Base-by-base conservation (phyloP, 30 jellyfish, hydroid and myxozoan species). In the Nemopilema nomurai region DNA sequence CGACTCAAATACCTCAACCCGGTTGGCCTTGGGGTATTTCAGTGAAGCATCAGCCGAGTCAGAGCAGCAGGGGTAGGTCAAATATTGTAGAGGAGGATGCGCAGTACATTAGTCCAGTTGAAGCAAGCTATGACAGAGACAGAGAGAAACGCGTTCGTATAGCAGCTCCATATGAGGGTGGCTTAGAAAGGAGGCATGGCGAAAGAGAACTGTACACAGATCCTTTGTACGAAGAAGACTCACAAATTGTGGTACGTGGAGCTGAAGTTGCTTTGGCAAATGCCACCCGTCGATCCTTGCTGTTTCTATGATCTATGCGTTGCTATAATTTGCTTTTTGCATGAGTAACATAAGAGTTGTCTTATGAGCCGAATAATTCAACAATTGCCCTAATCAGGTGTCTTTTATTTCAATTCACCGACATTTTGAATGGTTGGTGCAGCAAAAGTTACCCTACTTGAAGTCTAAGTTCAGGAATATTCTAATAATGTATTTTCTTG, bases 191-290 rank as follows among this genome's bases (percentile, higher is more conserved):
- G 1, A 29, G 51, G 8, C 77, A 32, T 51, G 64, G 62, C 27
- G 52, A 32, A 24, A 28, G 24, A 51, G 62, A 77, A 24, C n/a
- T 76, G 80, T 25, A 27, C 18, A 71, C 81, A 6, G 62, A 50
- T 22, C 50, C 49, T 9, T 9, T 23, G 17, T 83, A 71, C 75
- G 91, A 70, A 62, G 85, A 71, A 13, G 82, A 76, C 22, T 75
- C 91, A 20, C 62, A 62, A 51, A 83, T 83, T 18, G 91, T 83
- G 62, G 91, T 83, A 71, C 51, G 91, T 62, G 8, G 23, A 67
- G 19, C 1, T 67, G 20, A 29, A 6, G 1, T 23, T 23, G n/a
- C n/a, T n/a, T 63, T 6, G 71, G 8, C 3, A 26, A 62, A 6
- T 7, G 17, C 0, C 20, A 4, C 22, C 23, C 24, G n/a, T n/a